Base-by-base conservation (phyloP, 2,888 invertebrate species). In the Kuschelorhynchus macadamiae region DNA sequence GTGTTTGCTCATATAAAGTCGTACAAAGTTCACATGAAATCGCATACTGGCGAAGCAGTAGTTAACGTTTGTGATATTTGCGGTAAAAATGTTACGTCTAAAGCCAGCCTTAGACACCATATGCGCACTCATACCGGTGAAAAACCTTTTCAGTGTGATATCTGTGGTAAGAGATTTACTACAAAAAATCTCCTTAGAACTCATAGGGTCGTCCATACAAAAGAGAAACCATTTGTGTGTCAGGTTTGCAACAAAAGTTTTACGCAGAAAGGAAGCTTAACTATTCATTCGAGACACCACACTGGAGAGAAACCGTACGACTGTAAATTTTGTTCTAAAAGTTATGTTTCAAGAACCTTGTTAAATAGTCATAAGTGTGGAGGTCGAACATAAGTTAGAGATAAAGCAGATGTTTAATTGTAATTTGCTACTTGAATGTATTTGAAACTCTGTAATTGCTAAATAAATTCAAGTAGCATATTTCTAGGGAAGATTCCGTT, bases 171-270 rank as follows among this genome's bases (percentile, higher is more conserved):
- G 56, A 77, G 78, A 1, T 85, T 85, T 16, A 82, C 80, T 57
- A 72, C 65, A 17, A 83, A 80, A 1, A 82, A 83, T 11, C 70
- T 84, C 2, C 72, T 88, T 49, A 84, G 83, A 25, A 81, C 84
- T 0, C 88, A 88, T 55, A 85, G 85, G 80, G 85, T 87, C 0
- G 83, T 83, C 0, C 88, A 88, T 61, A 85, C 86, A 0, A 86
- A 87, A 7, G 82, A 86, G 0, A 81, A 86, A 44, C 88, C 88
- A 0, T 87, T 83, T 50, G 83, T 84, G 11, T 88, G 88, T 69
- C 83, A 85, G 1, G 81, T 84, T 57, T 88, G 88, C 66, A 85
- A 85, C 44, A 88, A 87, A 72, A 76, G 85, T 1, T 88, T 88
- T 73, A 86, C 87, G 42, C 85, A 88, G 67, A 85, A 85, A 69